phyloP scores from a whole-genome alignment of 2,113 vertebrate genomes.

The Struthidea cinerea region DNA sequence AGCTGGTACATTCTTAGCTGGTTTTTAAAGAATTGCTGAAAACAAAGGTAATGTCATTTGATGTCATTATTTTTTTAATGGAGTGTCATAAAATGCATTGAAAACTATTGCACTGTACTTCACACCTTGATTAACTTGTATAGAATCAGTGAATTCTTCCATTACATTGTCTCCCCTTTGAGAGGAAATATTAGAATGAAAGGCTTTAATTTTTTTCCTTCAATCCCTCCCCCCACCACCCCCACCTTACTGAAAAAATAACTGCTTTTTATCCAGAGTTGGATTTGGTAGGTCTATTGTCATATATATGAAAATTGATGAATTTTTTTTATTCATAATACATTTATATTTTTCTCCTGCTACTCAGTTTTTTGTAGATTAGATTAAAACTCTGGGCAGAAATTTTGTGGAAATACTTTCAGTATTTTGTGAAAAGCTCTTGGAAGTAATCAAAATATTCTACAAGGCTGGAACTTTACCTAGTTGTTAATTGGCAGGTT shows the following conservation, averaged over 20 bases:
- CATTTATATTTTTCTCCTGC: not conserved
- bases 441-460: constrained; percentile 69
- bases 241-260: not conserved
- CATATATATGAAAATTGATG: not conserved
- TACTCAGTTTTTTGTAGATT: not conserved
- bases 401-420: constrained; percentile 41
- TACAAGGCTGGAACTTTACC: constrained; percentile 67
- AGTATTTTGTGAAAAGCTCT: constrained; percentile 60
- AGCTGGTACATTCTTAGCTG: not conserved
- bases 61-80: not conserved
- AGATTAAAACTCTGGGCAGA: not conserved
- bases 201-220: not conserved
- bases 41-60: not conserved
- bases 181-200: not conserved
- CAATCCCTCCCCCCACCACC: rapidly evolving
- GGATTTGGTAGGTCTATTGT: not conserved
- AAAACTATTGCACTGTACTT: not conserved
- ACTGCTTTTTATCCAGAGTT: not conserved
- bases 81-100: not conserved
- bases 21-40: not conserved
- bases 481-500: constrained; percentile 81
- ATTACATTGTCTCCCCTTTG: not conserved
- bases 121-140: not conserved
- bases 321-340: not conserved
- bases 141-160: not conserved